Evolutionary conservation across 2,888 invertebrate species (phyloP), one percentile per base, ranked within the genome.

Genomic region (Callinectes sapidus): DNA sequence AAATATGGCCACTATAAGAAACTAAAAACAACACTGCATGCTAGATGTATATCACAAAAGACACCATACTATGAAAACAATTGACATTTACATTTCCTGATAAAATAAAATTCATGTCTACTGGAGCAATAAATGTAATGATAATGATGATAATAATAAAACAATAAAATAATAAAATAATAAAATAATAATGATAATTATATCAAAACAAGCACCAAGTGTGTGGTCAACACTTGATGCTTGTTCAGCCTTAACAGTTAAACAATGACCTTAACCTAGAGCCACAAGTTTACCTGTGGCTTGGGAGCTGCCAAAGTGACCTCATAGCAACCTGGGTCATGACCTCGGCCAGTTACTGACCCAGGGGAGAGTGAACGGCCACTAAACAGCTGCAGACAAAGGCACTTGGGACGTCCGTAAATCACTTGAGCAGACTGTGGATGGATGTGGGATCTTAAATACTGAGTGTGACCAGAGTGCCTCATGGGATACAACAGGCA

Each of bases 1-100:
- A 93, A 93, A 93, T 93, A 93, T 93, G 92, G 92, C 92, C 92
- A 93, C 92, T 93, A 93, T 93, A 93, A 93, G 91, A 93, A 87
- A 92, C 92, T 92, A 91, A 91, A 92, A 93, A 89, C 92, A 93
- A 93, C 91, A 93, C 55, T 93, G 92, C 92, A 93, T 93, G 92
- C 92, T 93, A 89, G 90, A 93, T 90, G 90, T 93, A 93, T 93
- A 93, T 93, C 92, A 93, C 92, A 93, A 93, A 87, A 93, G 91
- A 90, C 92, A 91, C 91, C 91, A 90, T 93, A 93, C 91, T 28
- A 93, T 91, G 91, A 93, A 88, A 91, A 92, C 66, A 93, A 91
- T 93, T 81, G 91, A 93, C 92, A 93, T 93, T 77, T 91, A 93
- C 92, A 93, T 93, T 93, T 93, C 92, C 92, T 93, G 92, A 93